phyloP scores from a whole-genome alignment of 2,888 invertebrate species.

The Alcis repandata region DNA sequence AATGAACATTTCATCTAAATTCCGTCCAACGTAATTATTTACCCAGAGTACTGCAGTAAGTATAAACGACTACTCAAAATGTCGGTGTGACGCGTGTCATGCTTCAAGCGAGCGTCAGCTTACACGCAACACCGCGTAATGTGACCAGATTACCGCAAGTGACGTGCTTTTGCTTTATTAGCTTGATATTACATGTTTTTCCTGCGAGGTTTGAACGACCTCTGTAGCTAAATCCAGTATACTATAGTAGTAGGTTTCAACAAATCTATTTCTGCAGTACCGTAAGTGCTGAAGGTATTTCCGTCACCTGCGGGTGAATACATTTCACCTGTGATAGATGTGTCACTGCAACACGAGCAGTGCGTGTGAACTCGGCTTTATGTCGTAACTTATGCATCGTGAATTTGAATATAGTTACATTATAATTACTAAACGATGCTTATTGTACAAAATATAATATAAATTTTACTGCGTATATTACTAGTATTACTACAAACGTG shows the following conservation, averaged over 20 bases:
- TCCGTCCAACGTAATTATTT: no score
- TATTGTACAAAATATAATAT: no score
- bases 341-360: slow-evolving; percentile 6
- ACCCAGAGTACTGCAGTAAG: not conserved
- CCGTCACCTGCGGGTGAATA: not conserved
- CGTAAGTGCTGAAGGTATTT: not conserved
- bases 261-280: no score
- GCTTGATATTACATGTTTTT: no score
- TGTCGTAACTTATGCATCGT: not conserved
- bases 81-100: not conserved
- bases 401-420: not conserved
- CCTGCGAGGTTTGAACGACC: not conserved
- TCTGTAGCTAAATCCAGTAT: not conserved
- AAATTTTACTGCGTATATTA: no score
- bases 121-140: slow-evolving; percentile 1
- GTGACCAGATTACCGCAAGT: not conserved
- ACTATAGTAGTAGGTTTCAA: not conserved
- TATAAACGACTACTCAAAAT: not conserved
- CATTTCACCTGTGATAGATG: not conserved
- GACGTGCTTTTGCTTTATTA: not conserved
- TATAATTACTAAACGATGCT: not conserved
- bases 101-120: no score
- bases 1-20: no score
- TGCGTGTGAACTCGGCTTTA: slow-evolving; percentile 16
- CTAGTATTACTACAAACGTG: not conserved